Percentiles rank a stretch among this genome's conserved stretches.
Evolutionary conservation across 2,113 vertebrate genomes (phyloP).

Genomic region (Melanostigma gelatinosum): DNA sequence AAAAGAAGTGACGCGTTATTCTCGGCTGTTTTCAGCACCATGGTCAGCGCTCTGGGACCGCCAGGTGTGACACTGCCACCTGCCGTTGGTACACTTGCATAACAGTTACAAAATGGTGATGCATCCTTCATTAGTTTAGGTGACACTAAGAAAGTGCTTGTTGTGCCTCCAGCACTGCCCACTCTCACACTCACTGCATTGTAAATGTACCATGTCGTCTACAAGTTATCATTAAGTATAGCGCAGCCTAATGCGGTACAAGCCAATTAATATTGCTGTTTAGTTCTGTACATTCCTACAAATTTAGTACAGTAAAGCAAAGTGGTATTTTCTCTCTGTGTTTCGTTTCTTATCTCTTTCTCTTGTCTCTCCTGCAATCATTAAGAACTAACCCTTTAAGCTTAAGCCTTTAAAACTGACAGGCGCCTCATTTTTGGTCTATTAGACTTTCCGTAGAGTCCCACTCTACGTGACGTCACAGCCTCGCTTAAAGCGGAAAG

Average conservation of each 20-base stretch:
- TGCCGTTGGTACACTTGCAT: constrained; percentile 38
- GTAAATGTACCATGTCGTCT: neutral
- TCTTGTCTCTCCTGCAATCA: neutral
- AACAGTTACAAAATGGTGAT: neutral
- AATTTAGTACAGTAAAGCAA: neutral
- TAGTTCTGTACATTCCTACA: neutral
- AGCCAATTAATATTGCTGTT: neutral
- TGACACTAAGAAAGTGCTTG: neutral
- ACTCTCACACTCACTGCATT: neutral
- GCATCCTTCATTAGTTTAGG: neutral
- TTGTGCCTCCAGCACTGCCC: neutral
- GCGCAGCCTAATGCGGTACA: neutral
- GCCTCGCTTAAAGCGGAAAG: neutral
- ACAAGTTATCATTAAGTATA: neutral
- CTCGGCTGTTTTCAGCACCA: constrained; percentile 26
- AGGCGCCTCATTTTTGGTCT: constrained; percentile 8
- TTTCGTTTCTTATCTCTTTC: too few relatives aligned
- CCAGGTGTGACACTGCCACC: constrained; percentile 69
- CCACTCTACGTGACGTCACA: constrained; percentile 24
- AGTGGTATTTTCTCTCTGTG: too few relatives aligned
- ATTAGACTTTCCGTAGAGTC: constrained; percentile 21
- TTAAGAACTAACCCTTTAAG: neutral
- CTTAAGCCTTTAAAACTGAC: neutral
- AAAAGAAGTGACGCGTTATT: neutral
- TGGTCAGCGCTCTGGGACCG: constrained; percentile 19